phyloP scores from a whole-genome alignment of 2,888 invertebrate species.

The Harpalus rubripes region DNA sequence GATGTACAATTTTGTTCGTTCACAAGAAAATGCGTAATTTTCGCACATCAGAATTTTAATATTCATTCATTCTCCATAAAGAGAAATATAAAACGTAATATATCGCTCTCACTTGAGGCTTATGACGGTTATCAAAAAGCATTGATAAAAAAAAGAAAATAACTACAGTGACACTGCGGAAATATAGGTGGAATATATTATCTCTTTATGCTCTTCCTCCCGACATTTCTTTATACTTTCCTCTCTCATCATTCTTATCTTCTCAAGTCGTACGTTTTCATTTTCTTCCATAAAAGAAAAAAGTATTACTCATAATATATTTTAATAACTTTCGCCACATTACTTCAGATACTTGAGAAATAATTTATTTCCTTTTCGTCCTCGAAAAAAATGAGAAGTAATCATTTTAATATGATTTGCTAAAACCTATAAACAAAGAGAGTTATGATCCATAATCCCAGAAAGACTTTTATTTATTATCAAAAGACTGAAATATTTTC shows the following conservation, averaged over 20 bases:
- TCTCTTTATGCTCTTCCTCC: conserved; percentile 19
- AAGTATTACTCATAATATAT: conserved; percentile 50
- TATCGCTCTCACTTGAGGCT: conserved; percentile 1
- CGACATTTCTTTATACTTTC: conserved; percentile 37
- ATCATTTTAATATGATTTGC: conserved; percentile 38
- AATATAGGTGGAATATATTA: conserved; percentile 49
- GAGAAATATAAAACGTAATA: conserved; percentile 12
- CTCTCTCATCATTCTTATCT: conserved; percentile 40
- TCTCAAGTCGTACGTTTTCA: conserved; percentile 36
- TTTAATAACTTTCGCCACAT: conserved; percentile 41
- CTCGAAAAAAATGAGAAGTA: conserved; percentile 2
- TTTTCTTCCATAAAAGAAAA: conserved; percentile 49
- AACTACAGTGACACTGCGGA: conserved; percentile 35
- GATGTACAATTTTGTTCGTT: neutral
- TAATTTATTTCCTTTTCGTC: conserved; percentile 28
- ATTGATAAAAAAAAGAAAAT: conserved; percentile 46
- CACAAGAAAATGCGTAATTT: neutral
- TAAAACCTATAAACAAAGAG: conserved; percentile 45
- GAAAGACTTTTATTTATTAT: conserved; percentile 32
- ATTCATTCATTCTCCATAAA: neutral
- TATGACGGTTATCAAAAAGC: conserved; percentile 36
- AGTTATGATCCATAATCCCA: conserved; percentile 17
- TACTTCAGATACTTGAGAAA: conserved; percentile 24
- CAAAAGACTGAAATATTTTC: conserved; percentile 28
- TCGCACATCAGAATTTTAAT: neutral